Evolutionary conservation across 23 tunicate genomes (phyloP).

Genomic region (Halocynthia roretzi): DNA sequence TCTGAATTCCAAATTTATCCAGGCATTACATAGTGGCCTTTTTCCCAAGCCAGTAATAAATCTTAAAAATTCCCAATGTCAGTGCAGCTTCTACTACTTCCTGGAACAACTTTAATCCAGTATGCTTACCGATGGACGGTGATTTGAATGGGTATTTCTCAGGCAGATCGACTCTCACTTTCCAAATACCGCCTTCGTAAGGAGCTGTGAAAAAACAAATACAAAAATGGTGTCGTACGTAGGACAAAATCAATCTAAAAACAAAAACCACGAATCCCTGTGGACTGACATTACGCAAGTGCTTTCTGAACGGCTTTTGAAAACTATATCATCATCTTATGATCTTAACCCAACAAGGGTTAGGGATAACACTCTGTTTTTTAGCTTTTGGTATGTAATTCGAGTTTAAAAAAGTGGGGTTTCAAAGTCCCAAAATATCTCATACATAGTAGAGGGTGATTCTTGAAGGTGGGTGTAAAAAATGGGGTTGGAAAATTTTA

Average conservation of each 20-base stretch:
- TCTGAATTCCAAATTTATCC: too few species aligned
- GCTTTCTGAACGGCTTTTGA: not conserved
- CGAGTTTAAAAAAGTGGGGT: too few species aligned
- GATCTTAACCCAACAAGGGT: too few species aligned
- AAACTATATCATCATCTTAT: not conserved
- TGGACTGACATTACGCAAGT: not conserved
- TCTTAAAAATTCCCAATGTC: not conserved
- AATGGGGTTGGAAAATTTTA: too few species aligned
- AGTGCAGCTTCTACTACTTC: not conserved
- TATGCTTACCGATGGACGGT: slow-evolving; percentile 78
- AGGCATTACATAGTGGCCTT: too few species aligned
- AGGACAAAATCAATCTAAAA: not conserved
- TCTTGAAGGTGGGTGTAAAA: too few species aligned
- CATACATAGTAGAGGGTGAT: too few species aligned
- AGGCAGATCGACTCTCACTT: slow-evolving; percentile 93
- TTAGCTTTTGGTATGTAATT: too few species aligned
- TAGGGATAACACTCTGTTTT: too few species aligned
- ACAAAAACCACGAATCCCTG: not conserved
- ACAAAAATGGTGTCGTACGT: too few species aligned
- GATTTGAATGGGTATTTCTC: slow-evolving; percentile 99
- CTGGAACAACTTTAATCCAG: not conserved
- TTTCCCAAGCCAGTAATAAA: too few species aligned
- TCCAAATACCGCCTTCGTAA: slow-evolving; percentile 99
- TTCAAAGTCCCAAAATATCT: too few species aligned
- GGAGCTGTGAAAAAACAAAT: slow-evolving; percentile 46